Evolutionary conservation across 2,888 invertebrate species (phyloP), one percentile per base, ranked within the genome.

Genomic region (Caenorhabditis macrosperma): DNA sequence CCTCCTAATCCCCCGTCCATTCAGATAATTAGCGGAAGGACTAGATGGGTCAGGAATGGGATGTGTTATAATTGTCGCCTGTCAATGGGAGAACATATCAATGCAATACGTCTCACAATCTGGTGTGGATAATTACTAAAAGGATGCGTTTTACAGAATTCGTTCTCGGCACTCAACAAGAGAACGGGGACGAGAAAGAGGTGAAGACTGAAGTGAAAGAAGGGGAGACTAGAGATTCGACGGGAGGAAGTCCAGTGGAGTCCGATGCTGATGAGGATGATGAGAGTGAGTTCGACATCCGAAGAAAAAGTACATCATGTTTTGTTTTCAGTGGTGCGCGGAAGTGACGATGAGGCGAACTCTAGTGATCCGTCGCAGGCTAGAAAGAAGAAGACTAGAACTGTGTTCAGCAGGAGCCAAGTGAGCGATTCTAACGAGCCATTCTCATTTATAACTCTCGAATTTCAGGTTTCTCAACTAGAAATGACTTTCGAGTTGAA

Each of bases 311-410:
- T 15, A 24, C 7, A 26, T 15, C 15, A 12, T 33, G 20, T 48
- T 15, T 3, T 48, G 20, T 38, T 57, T 57, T 2, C 64, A 75
- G 82, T 60, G 28, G 67, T 59, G n/a, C 69, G 83, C 41, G 85
- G 77, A 9, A 82, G 82, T 63, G 85, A 85, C 52, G 83, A 85
- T n/a, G 85, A 85, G 4, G 69, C 72, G 0, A 77, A 79, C n/a
- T 68, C 74, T 3, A 75, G 81, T 48, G 74, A 68, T 28, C 78
- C 77, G 48, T 61, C 66, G 10, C 59, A 61, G 1, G 80, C 68
- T 15, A 71, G 87, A 63, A 90, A 90, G 82, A 90, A 90, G 77
- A 90, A 90, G 57, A 90, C 90, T 1, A 71, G 90, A 24, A 90
- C 90, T 9, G 90, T 90, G 3, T 90, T 90, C 78, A 88, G 87